Evolutionary conservation across 1,140 invertebrate genomes (phyloP).

Genomic region (Triops cancriformis): DNA sequence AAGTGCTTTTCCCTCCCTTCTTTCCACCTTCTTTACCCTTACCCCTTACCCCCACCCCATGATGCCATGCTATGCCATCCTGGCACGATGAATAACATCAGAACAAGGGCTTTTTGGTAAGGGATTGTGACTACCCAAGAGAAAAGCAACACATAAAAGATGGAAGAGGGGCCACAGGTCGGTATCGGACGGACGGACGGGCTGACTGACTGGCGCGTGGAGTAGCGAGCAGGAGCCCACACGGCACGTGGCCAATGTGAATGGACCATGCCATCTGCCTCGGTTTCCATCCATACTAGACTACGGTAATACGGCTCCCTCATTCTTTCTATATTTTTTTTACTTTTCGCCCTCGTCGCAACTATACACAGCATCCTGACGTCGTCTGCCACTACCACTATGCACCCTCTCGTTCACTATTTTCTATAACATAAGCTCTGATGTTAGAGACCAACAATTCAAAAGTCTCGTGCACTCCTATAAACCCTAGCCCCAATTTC

Average conservation of each 20-base stretch:
- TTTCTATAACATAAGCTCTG: slow-evolving; percentile 5
- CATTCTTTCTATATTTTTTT: not conserved
- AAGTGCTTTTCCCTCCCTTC: not conserved
- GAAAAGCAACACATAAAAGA: slow-evolving; percentile 11
- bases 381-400: slow-evolving; percentile 8
- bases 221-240: slow-evolving; percentile 8
- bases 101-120: slow-evolving; percentile 1
- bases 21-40: no score
- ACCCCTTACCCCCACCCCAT: not conserved
- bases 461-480: slow-evolving; percentile 5
- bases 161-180: slow-evolving; percentile 7
- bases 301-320: not conserved
- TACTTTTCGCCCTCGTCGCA: not conserved
- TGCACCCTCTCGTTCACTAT: slow-evolving; percentile 1
- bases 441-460: not conserved
- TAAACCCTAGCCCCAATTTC: not conserved
- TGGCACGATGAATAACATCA: slow-evolving; percentile 10
- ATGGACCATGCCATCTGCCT: slow-evolving; percentile 4
- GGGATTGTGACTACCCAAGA: not conserved
- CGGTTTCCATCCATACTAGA: not conserved
- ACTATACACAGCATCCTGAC: slow-evolving; percentile 13
- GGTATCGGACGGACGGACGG: not conserved
- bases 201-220: slow-evolving; percentile 2
- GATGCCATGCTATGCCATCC: slow-evolving; percentile 2
- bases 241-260: slow-evolving; percentile 8